Conservation (phyloP, 2,888 invertebrate species). For the Caenorhabditis panamensis region DNA sequence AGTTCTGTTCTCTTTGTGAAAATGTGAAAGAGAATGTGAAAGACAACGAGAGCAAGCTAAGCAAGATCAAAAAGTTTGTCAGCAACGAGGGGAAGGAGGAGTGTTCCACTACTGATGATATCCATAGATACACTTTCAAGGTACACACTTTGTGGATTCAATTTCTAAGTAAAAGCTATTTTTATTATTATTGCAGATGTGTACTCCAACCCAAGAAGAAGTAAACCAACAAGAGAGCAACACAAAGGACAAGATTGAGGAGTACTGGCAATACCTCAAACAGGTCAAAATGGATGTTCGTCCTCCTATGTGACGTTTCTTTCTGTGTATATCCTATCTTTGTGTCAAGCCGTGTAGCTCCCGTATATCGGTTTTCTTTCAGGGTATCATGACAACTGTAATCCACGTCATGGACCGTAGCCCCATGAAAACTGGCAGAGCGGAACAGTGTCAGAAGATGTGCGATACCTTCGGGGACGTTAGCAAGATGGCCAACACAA, state of each 20-base stretch:
- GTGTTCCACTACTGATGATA: conserved; percentile 57
- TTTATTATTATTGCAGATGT: conserved; percentile 75
- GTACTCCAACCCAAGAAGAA: conserved; percentile 72
- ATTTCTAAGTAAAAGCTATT: neutral
- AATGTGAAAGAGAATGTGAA: conserved; percentile 63
- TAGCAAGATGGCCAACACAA: conserved; percentile 44
- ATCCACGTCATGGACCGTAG: conserved; percentile 75
- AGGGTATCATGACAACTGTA: conserved; percentile 76
- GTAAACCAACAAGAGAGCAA: conserved; percentile 65
- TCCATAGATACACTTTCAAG: conserved; percentile 69
- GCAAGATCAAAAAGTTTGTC: conserved; percentile 63
- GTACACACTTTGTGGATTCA: conserved; percentile 28
- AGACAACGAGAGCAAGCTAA: conserved; percentile 55
- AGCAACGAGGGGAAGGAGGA: conserved; percentile 63
- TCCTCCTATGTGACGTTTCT: conserved; percentile 31
- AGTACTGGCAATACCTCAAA: conserved; percentile 77
- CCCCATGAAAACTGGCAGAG: conserved; percentile 51
- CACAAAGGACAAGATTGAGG: conserved; percentile 71
- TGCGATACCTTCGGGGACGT: conserved; percentile 65
- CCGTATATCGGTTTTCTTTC: conserved; percentile 9
- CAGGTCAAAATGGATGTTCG: conserved; percentile 68
- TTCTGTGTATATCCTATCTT: neutral
- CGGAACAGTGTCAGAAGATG: conserved; percentile 70
- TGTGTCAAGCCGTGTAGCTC: neutral
- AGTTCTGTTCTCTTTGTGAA: conserved; percentile 76